Conservation (phyloP, 2,113 vertebrate species). For the Theristicus caerulescens region DNA sequence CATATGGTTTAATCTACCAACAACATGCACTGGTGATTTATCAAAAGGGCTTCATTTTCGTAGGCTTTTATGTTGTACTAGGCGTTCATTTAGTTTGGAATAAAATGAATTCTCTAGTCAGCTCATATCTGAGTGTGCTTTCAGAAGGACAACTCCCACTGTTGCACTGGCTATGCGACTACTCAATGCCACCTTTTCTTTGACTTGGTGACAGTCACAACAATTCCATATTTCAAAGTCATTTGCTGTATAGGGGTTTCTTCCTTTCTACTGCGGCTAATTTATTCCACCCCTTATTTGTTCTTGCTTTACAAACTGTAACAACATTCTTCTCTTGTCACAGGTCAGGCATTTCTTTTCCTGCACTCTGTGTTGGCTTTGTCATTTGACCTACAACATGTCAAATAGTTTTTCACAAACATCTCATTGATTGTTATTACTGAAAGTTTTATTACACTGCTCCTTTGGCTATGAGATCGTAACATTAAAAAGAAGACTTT, state of each 20-base stretch:
- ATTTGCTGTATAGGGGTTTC: background rate
- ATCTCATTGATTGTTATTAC: background rate
- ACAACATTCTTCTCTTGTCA: background rate
- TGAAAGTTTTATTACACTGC: background rate
- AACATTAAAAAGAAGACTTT: background rate
- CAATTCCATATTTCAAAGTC: background rate
- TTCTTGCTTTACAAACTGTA: background rate
- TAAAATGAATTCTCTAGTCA: background rate
- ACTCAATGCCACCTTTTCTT: background rate
- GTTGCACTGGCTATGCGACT: background rate
- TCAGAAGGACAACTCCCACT: background rate
- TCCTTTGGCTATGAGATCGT: background rate
- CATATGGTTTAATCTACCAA: constrained; percentile 5
- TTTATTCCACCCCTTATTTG: background rate
- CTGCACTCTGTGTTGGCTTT: background rate
- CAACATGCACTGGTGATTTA: background rate
- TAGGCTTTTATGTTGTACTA: background rate
- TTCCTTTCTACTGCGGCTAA: background rate
- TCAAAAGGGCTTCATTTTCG: background rate
- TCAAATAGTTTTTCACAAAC: background rate
- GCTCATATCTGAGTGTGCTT: background rate
- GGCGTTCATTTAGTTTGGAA: background rate
- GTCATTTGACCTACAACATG: background rate
- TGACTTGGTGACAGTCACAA: background rate
- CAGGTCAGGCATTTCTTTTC: background rate